Percentiles rank a stretch among this genome's conserved stretches.
phyloP scores from a whole-genome alignment of 1,140 invertebrate species.

The Aphelenchoides avenae region DNA sequence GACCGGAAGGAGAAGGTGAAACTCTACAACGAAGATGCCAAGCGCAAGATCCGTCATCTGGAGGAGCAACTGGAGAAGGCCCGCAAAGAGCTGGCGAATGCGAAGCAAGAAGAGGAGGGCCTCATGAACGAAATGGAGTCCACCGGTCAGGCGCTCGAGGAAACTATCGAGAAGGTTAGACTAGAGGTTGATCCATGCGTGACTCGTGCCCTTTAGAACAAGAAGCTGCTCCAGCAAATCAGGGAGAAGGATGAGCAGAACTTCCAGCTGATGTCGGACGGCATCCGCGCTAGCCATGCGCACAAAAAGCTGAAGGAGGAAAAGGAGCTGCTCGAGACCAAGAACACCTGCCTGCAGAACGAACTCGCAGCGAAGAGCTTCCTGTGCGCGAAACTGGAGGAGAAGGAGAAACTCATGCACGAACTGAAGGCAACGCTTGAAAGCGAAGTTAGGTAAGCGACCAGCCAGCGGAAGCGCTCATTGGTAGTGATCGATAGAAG shows the following conservation, averaged over 20 bases:
- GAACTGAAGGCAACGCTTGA: conserved; percentile 86
- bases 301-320: conserved; percentile 39
- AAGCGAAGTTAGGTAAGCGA: conserved; percentile 66
- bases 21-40: conserved; percentile 34
- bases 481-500: conserved; percentile 1
- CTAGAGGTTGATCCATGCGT: background rate
- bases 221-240: conserved; percentile 86
- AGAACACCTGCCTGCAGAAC: conserved; percentile 28
- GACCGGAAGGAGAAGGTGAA: conserved; percentile 35
- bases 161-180: conserved; percentile 98
- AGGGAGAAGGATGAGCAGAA: conserved; percentile 97
- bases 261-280: conserved; percentile 96
- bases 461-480: conserved; percentile 2
- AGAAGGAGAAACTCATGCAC: conserved; percentile 89
- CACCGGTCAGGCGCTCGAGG: conserved; percentile 84
- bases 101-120: conserved; percentile 81
- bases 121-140: conserved; percentile 97
- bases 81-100: conserved; percentile 31
- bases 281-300: conserved; percentile 39
- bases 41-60: conserved; percentile 34
- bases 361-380: conserved; percentile 92
- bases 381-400: conserved; percentile 87
- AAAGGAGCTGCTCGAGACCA: conserved; percentile 34
- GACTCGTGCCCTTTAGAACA: conserved; percentile 77
- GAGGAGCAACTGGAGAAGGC: conserved; percentile 40